Evolutionary conservation across 2,113 vertebrate genomes (phyloP), one percentile per base, ranked within the genome.

Genomic region (Gymnarchus niloticus): DNA sequence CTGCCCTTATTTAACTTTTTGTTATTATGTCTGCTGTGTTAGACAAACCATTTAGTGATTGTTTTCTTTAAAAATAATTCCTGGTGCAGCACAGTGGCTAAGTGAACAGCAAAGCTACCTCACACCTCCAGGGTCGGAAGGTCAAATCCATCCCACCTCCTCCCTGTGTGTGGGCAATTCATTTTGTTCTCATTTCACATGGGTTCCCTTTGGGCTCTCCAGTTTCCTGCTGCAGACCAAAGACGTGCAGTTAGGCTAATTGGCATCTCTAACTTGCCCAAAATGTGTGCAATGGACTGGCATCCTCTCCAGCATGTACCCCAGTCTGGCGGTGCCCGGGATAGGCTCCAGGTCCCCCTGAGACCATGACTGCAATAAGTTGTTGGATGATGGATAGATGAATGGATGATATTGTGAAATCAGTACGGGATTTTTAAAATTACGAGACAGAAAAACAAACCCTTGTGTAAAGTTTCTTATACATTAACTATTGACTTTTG

Each of bases 401-500:
- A 73, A 73, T 73, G 65, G 65, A 41, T 73, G 65, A 73, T 73
- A 37, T 37, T 41, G 65, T 73, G 19, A 6, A 41, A 41, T 33
- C 65, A 41, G n/a, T n/a, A n/a, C n/a, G 65, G 65, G 65, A 37
- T 41, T 19, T 73, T 65, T 73, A 73, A 17, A 73, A 78, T 23
- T 78, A 48, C 46, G 44, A 17, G 23, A 78, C 17, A 46, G 76
- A 48, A 78, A 78, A 78, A 48, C 19, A 19, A 78, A n/a, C 10
- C 49, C 48, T 37, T 33, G 25, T 54, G 51, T 82, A 82, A 37
- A 56, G 56, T 82, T 82, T 82, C 49, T 82, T 82, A 56, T 25
- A 80, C 48, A 82, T 56, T 54, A 37, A 82, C 48, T 54, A 54
- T 54, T 54, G 80, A 82, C 80, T 82, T 37, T 56, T 82, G 80